Percentiles rank a stretch among this genome's conserved stretches.
Evolutionary conservation across 1,140 invertebrate species (phyloP).

Genomic region (Plodia interpunctella): DNA sequence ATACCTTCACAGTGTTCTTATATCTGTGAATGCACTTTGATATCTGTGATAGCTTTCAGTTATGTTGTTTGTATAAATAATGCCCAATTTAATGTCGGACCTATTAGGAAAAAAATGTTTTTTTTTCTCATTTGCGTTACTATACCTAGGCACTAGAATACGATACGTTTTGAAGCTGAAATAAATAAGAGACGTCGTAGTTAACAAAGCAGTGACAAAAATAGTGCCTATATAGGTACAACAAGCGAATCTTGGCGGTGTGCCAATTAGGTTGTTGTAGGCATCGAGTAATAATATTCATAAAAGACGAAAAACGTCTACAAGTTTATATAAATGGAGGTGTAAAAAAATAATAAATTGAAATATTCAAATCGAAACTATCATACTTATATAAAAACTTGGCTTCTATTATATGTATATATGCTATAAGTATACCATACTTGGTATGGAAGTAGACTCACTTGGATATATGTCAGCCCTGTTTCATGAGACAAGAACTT

Average conservation of each 20-base stretch:
- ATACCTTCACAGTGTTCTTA: too few relatives aligned
- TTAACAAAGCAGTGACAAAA: constrained; percentile 64
- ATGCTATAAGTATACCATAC: too few relatives aligned
- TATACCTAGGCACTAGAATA: neutral
- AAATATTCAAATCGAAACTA: too few relatives aligned
- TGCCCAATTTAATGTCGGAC: too few relatives aligned
- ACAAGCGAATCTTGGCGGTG: constrained; percentile 64
- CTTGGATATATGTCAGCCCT: constrained; percentile 84
- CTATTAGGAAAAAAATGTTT: neutral
- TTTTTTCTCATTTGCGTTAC: too few relatives aligned
- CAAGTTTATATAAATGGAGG: too few relatives aligned
- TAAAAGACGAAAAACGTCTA: neutral
- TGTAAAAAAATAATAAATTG: too few relatives aligned
- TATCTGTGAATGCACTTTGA: too few relatives aligned
- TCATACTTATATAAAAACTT: too few relatives aligned
- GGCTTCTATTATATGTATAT: neutral
- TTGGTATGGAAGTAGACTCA: constrained; percentile 55
- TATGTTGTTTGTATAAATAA: too few relatives aligned
- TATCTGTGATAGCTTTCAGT: too few relatives aligned
- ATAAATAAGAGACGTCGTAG: constrained; percentile 16
- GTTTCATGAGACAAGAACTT: constrained; percentile 82
- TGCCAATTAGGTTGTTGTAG: constrained; percentile 67
- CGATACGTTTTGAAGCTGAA: neutral
- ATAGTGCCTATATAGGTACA: constrained; percentile 74
- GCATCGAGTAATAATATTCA: constrained; percentile 8